Conservation (phyloP, 2,113 vertebrate genomes). For the Ctenomys sociabilis region DNA sequence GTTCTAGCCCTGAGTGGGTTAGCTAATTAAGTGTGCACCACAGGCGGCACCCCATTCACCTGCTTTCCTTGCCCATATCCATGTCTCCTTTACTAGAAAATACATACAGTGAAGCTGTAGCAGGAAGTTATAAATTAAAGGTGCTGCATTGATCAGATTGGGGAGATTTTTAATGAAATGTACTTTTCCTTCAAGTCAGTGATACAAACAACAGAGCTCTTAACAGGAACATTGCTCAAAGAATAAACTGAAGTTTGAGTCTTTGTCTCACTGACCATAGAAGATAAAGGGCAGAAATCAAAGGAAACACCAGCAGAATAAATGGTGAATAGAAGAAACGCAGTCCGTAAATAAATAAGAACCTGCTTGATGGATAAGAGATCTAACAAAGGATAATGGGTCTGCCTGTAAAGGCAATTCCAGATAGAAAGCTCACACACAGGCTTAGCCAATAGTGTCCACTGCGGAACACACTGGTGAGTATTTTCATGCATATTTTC, state of each 20-base stretch:
- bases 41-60: neutral
- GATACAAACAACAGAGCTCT: neutral
- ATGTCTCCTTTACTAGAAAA: neutral
- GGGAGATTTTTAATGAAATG: neutral
- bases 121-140: neutral
- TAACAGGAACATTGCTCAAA: neutral
- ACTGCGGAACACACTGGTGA: neutral
- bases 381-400: neutral
- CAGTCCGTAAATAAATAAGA: neutral
- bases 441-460: neutral
- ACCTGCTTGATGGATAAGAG: neutral
- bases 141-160: neutral
- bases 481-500: neutral
- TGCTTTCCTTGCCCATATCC: neutral
- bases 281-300: neutral
- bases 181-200: neutral
- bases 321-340: neutral
- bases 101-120: neutral
- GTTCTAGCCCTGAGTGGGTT: neutral
- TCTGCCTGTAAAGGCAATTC: neutral
- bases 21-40: neutral
- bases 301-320: slow-evolving; percentile 53
- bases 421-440: neutral
- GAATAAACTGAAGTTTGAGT: neutral
- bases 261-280: neutral